A percentile compares a stretch with the other conserved stretches of the same genome.
Conservation (phyloP, 1,140 invertebrate genomes). For the Drosophila sproati region DNA sequence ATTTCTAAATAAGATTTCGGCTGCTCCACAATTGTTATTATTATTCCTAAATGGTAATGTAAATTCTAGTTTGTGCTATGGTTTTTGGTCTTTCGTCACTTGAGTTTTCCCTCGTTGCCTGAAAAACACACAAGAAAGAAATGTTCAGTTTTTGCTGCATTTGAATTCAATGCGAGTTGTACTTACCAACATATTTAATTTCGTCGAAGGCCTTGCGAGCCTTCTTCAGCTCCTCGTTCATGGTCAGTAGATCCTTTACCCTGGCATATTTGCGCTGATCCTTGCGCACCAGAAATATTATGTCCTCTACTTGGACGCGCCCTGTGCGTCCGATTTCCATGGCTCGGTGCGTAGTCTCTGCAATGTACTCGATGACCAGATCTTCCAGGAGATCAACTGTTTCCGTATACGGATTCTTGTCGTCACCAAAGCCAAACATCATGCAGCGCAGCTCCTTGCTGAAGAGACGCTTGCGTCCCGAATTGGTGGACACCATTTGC, state of each 20-base stretch:
- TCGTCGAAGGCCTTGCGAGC: constrained; percentile 99
- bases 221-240: constrained; percentile 99
- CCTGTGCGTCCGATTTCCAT: constrained; percentile 98
- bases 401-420: constrained; percentile 99
- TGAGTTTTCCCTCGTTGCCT: constrained; percentile 82
- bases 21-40: neutral
- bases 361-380: constrained; percentile 98
- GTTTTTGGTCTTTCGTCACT: constrained; percentile 71
- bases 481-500: constrained; percentile 87
- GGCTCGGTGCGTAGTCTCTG: constrained; percentile 96
- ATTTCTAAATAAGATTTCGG: too few relatives aligned
- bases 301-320: constrained; percentile 98
- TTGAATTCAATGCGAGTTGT: neutral
- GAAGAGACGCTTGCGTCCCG: constrained; percentile 93
- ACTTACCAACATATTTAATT: constrained; percentile 93
- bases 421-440: constrained; percentile 99
- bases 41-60: constrained; percentile 11
- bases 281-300: constrained; percentile 99
- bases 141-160: neutral
- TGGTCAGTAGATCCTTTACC: constrained; percentile 98
- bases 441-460: constrained; percentile 97
- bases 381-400: constrained; percentile 99
- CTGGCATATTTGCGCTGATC: constrained; percentile 98
- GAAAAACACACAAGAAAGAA: neutral
- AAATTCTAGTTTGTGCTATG: constrained; percentile 25